Evolutionary conservation across 1,140 invertebrate genomes (phyloP).

Genomic region (Acyrthosiphon pisum): DNA sequence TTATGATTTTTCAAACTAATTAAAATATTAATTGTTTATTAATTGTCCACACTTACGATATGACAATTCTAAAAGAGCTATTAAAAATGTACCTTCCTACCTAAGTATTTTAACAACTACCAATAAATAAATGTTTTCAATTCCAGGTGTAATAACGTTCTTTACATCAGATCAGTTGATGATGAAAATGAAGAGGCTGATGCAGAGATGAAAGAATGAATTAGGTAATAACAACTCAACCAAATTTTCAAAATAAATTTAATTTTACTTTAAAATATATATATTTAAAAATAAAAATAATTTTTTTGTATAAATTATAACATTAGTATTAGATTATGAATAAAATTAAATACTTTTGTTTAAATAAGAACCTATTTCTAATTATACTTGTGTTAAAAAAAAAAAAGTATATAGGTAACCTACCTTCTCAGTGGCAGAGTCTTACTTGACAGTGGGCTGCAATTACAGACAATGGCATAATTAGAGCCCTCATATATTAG

Average conservation of each 20-base stretch:
- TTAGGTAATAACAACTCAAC: neutral
- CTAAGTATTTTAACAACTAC: neutral
- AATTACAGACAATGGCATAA: too few relatives aligned
- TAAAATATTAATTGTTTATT: neutral
- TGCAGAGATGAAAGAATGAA: constrained; percentile 83
- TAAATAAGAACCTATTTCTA: neutral
- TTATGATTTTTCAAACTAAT: neutral
- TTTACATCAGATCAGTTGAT: constrained; percentile 94
- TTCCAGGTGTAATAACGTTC: constrained; percentile 93
- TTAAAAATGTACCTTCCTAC: too few relatives aligned
- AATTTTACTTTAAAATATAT: constrained; percentile 10
- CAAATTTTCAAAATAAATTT: neutral
- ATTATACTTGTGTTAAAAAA: too few relatives aligned
- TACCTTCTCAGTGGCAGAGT: too few relatives aligned
- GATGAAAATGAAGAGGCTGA: constrained; percentile 98
- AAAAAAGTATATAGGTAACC: too few relatives aligned
- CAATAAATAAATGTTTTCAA: neutral
- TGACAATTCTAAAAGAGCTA: too few relatives aligned
- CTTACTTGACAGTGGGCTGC: too few relatives aligned
- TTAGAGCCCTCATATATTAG: too few relatives aligned
- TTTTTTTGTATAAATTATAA: neutral
- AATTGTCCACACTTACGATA: too few relatives aligned
- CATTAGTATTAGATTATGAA: constrained; percentile 16
- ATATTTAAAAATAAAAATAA: constrained; percentile 6
- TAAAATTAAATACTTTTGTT: constrained; percentile 20